phyloP scores from a whole-genome alignment of 2,113 vertebrate species.

The Saccopteryx bilineata region DNA sequence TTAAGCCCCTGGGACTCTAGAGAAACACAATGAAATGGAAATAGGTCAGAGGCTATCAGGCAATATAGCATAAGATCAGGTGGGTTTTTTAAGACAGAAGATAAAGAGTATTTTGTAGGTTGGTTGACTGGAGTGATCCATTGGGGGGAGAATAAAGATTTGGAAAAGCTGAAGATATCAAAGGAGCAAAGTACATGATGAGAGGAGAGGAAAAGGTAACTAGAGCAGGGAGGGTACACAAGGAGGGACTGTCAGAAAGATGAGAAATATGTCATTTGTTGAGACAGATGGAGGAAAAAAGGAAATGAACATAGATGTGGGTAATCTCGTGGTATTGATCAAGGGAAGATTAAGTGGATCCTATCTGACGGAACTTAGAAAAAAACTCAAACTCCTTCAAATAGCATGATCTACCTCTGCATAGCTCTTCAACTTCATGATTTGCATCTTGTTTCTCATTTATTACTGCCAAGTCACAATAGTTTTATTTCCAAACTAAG shows the following conservation, averaged over 20 bases:
- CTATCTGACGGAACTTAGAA: neutral
- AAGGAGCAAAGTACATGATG: neutral
- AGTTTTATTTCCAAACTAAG: neutral
- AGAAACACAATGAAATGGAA: neutral
- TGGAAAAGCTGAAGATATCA: neutral
- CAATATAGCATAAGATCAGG: neutral
- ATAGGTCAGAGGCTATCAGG: neutral
- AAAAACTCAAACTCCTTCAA: neutral
- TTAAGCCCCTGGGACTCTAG: neutral
- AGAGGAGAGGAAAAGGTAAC: neutral
- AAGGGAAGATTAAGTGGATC: neutral
- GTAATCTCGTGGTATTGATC: neutral
- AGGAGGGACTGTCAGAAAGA: neutral
- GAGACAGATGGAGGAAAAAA: neutral
- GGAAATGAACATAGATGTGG: neutral
- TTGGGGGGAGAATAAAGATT: neutral
- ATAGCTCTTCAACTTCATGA: neutral
- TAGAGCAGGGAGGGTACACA: neutral
- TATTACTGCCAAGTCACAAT: neutral
- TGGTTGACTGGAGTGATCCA: neutral
- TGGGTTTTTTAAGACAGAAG: neutral
- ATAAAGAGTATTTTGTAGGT: neutral
- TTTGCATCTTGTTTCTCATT: neutral
- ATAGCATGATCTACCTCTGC: neutral
- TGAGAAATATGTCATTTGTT: neutral